Evolutionary conservation across 1,140 invertebrate species (phyloP).

Genomic region (Leptoteleia sp.): DNA sequence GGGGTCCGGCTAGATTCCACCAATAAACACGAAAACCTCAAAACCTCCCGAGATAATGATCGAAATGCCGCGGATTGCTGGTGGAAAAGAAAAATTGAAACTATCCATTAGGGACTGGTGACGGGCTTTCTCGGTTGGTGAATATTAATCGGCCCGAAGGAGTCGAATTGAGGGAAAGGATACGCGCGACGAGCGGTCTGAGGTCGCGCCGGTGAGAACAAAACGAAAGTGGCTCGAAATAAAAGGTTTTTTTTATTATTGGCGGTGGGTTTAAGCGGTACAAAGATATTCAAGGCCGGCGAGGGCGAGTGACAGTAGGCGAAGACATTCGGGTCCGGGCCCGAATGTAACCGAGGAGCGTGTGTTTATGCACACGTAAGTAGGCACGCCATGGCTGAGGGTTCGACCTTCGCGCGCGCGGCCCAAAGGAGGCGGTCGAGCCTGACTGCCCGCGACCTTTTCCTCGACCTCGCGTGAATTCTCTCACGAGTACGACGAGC

Average conservation of each 20-base stretch:
- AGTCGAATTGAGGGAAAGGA: too few species aligned
- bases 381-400: constrained; percentile 11
- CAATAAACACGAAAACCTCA: too few species aligned
- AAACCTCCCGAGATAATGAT: too few species aligned
- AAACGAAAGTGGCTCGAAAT: constrained; percentile 20
- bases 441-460: constrained; percentile 65
- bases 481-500: constrained; percentile 65
- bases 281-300: constrained; percentile 27
- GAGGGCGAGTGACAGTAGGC: constrained; percentile 37
- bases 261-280: too few species aligned
- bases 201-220: constrained; percentile 15
- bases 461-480: constrained; percentile 67
- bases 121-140: too few species aligned
- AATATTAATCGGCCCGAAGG: too few species aligned
- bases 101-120: too few species aligned
- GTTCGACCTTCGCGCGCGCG: constrained; percentile 48
- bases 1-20: too few species aligned
- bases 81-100: too few species aligned
- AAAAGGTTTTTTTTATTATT: constrained; percentile 17
- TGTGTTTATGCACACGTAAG: constrained; percentile 3
- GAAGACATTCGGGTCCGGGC: constrained; percentile 8
- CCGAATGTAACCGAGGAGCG: constrained; percentile 8
- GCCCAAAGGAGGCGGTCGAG: constrained; percentile 61
- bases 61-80: too few species aligned
- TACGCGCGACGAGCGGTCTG: constrained; percentile 7